Evolutionary conservation across 2,113 vertebrate species (phyloP), one percentile per base, ranked within the genome.

Genomic region (Aspiorhynchus laticeps): DNA sequence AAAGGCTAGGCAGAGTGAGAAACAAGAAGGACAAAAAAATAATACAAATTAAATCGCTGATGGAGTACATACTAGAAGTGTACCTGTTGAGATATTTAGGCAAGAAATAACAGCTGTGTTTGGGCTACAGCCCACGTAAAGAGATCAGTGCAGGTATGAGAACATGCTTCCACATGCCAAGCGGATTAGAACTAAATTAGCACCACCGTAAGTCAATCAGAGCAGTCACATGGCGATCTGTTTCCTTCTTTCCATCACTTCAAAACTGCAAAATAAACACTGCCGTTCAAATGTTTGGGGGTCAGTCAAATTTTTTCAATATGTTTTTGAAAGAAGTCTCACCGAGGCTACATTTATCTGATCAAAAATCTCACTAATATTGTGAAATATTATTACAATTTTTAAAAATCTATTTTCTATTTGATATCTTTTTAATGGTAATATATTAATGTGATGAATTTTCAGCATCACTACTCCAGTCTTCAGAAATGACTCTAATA

Each of bases 171-270:
- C 41, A n/a, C n/a, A 51, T 56, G 48, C 67, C 48, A 74, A 71
- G 43, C 7, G 33, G 69, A 84, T 84, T 84, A 84, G 14, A 74
- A 38, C 69, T 59, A 59, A 84, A 84, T 38, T 59, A 84, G 69
- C 31, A 84, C 4, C 12, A 83, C 1, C 14, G 38, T 85, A 69
- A 86, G 7, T 53, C 33, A 41, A 77, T 80, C 65, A 86, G n/a
- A 80, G 75, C 36, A 65, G 78, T 41, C 85, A 87, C 79, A 43
- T 14, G 26, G 26, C 2, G 33, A 43, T 43, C 63, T 59, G 17
- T 69, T 33, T 71, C 26, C 61, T 51, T 83, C n/a, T 83, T 48
- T 7, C 38, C 80, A 69, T 33, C 21, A 41, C 73, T 84, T 51
- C 24, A 83, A 56, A 53, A 38, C 10, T 0, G 43, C 36, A 0